Evolutionary conservation across 2,113 vertebrate genomes (phyloP).

Genomic region (Scophthalmus maximus): DNA sequence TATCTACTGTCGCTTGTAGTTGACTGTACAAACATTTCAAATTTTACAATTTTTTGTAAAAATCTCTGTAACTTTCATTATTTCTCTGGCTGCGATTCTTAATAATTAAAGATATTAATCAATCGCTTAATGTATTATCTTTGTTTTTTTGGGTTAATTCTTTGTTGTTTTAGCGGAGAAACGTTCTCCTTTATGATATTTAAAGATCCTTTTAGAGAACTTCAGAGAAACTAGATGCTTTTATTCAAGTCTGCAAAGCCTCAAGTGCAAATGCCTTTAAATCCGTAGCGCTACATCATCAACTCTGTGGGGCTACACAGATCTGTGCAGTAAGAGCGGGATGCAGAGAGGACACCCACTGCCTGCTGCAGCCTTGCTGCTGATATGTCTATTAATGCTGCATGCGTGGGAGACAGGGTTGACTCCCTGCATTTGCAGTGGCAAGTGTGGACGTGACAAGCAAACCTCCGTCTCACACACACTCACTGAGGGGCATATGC

Average conservation of each 20-base stretch:
- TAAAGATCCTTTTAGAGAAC: slow-evolving; percentile 22
- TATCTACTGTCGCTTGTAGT: slow-evolving; percentile 46
- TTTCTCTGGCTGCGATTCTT: slow-evolving; percentile 55
- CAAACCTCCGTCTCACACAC: slow-evolving; percentile 49
- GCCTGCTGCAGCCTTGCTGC: slow-evolving; percentile 71
- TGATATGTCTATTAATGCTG: slow-evolving; percentile 78
- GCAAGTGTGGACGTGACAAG: slow-evolving; percentile 63
- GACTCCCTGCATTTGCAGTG: slow-evolving; percentile 63
- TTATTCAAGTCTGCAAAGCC: slow-evolving; percentile 30
- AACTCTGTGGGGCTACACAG: slow-evolving; percentile 57
- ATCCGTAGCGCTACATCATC: slow-evolving; percentile 35
- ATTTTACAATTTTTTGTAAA: slow-evolving; percentile 45
- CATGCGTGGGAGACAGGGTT: slow-evolving; percentile 78
- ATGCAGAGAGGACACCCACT: slow-evolving; percentile 73
- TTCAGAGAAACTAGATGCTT: slow-evolving; percentile 10
- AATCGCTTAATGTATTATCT: slow-evolving; percentile 62
- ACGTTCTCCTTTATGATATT: neutral
- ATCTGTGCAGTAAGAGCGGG: slow-evolving; percentile 55
- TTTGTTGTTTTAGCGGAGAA: slow-evolving; percentile 37
- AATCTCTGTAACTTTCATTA: slow-evolving; percentile 65
- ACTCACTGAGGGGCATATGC: slow-evolving; percentile 50
- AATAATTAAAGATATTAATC: slow-evolving; percentile 77
- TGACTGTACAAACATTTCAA: slow-evolving; percentile 39
- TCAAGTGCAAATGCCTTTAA: slow-evolving; percentile 38
- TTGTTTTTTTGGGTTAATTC: slow-evolving; percentile 47